Evolutionary conservation across 2,797 vertebrate species (phyloP), one percentile per base, ranked within the genome.

Genomic region (Gobio occitaniae): DNA sequence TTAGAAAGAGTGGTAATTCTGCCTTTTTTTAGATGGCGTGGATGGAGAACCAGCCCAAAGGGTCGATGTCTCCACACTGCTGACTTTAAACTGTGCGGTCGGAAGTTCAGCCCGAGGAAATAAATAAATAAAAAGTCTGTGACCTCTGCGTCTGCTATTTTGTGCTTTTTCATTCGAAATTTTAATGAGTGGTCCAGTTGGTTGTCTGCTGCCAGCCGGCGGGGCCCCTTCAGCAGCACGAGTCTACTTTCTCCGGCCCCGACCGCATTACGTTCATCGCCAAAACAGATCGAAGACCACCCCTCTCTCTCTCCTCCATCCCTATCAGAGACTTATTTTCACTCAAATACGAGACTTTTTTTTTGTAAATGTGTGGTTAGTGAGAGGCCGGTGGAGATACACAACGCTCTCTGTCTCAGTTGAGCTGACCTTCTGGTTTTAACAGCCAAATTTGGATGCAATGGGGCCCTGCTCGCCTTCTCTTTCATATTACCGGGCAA

Each of bases 201-300:
- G 82, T 56, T 77, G 38, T 48, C 70, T 70, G 38, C 70, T 78
- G 88, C 87, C 88, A 80, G 85, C 83, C 81, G 77, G 75, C 77
- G 47, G 50, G 48, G 63, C 70, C 75, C 63, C 85, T 75, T 56
- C 47, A 65, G 75, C n/a, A 77, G 78, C 38, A 25, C 21, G 61
- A 69, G 71, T 66, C 50, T 66, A 74, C 68, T 52, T 36, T 74
- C 52, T 78, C 56, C 56, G n/a, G 54, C 66, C 72, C n/a, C 36
- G 32, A 87, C 82, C 71, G 11, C 79, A 82, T 65, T 78, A 32
- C 12, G 15, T 48, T 72, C 68, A 36, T n/a, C 91, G 92, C 93
- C 92, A 93, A 88, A 90, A 86, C 78, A 78, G 86, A 80, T 83
- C 89, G 90, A 89, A 90, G 84, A 78, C 84, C 78, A 72, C 76